Conservation (phyloP, 2,888 invertebrate genomes). For the Scaptomyza flava region DNA sequence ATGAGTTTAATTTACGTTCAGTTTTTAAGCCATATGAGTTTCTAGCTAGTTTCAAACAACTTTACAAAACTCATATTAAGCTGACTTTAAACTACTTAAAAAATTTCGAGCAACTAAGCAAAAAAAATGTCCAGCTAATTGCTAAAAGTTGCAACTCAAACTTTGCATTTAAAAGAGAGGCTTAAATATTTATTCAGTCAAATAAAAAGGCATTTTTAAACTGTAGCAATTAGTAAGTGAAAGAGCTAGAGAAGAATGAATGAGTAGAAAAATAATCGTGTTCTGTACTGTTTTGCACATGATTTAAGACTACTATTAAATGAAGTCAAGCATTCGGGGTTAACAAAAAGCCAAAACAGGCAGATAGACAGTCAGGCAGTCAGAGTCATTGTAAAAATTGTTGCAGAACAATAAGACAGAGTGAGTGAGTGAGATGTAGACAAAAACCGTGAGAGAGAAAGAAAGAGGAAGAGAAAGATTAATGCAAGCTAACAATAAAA, state of each 20-base stretch:
- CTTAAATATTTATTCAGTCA: constrained; percentile 2
- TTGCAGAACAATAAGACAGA: constrained; percentile 8
- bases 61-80: neutral
- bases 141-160: constrained; percentile 10
- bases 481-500: constrained; percentile 58
- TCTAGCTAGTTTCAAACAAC: neutral
- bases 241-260: neutral
- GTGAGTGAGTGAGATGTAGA: neutral
- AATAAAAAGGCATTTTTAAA: constrained; percentile 2
- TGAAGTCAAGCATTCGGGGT: constrained; percentile 50
- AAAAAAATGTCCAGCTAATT: constrained; percentile 13
- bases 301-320: constrained; percentile 61
- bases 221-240: constrained; percentile 18
- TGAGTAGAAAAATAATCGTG: constrained; percentile 3
- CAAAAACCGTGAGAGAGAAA: neutral
- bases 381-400: constrained; percentile 30
- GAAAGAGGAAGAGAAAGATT: neutral
- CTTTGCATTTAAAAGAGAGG: constrained; percentile 1
- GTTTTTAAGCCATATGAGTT: neutral
- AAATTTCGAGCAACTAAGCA: neutral
- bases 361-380: constrained; percentile 3
- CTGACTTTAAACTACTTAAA: neutral
- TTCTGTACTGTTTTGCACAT: constrained; percentile 20
- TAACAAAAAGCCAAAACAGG: constrained; percentile 26
- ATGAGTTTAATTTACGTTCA: neutral